phyloP scores from a whole-genome alignment of 2,113 vertebrate species.

The Calyptommatus sinebrachiatus region DNA sequence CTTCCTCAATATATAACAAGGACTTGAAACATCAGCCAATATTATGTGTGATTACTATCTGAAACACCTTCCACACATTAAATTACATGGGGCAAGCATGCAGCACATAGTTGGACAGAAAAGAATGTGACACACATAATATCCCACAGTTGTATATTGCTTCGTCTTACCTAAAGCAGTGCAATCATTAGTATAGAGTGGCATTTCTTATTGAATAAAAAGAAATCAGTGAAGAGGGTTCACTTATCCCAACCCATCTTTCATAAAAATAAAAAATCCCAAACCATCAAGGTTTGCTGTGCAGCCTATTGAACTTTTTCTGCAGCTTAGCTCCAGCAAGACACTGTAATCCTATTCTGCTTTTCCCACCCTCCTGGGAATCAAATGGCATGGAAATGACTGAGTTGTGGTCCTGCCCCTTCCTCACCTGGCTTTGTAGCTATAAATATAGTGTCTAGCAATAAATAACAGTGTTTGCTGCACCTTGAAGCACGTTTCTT shows the following conservation, averaged over 20 bases:
- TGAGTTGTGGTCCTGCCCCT: conserved; percentile 62
- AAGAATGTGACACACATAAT: conserved; percentile 5
- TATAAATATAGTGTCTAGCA: conserved; percentile 74
- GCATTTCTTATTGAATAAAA: conserved; percentile 20
- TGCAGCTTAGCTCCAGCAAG: conserved; percentile 68
- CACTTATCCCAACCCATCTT: conserved; percentile 42
- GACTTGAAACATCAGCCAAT: not conserved
- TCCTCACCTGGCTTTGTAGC: conserved; percentile 73
- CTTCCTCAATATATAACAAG: conserved; percentile 38
- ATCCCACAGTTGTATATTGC: too few relatives aligned
- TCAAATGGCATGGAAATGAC: conserved; percentile 66
- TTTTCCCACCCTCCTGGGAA: conserved; percentile 67
- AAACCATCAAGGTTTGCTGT: conserved; percentile 56
- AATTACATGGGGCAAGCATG: conserved; percentile 20
- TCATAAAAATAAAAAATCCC: conserved; percentile 49
- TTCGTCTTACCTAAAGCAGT: conserved; percentile 4
- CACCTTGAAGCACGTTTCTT: conserved; percentile 69
- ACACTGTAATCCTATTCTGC: conserved; percentile 74
- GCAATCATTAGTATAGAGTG: not conserved
- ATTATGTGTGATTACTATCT: not conserved
- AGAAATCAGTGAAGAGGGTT: conserved; percentile 22
- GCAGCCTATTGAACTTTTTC: conserved; percentile 63
- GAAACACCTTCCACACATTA: conserved; percentile 7
- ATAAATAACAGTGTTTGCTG: conserved; percentile 82
- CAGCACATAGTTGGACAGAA: not conserved